Evolutionary conservation across 2,888 invertebrate species (phyloP), one percentile per base, ranked within the genome.

Genomic region (Apodemia zela): DNA sequence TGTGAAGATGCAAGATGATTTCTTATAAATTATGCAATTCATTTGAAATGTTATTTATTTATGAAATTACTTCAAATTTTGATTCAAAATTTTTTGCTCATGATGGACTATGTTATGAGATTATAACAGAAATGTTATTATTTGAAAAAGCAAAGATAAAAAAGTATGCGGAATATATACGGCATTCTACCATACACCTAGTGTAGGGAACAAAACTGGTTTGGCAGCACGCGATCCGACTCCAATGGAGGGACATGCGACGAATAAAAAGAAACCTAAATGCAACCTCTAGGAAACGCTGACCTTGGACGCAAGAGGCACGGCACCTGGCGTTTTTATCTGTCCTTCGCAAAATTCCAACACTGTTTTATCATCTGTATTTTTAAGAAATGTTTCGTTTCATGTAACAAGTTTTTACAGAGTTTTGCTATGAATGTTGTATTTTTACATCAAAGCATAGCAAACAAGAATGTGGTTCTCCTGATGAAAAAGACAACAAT

Each of bases 281-380:
- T 89, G 90, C 89, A 90, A 38, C 82, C 90, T 88, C 90, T 90
- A 91, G 89, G 90, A 90, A 90, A 86, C 79, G 83, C 86, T 89
- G 85, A 84, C 90, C 91, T 91, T 91, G 90, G 80, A 82, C 83
- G 79, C 86, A 85, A 85, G 82, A 84, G 87, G 83, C 87, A 79
- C 75, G 85, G 88, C 91, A 91, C 89, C 90, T 91, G 90, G 90
- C 82, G 89, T 90, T 89, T 87, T 91, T 89, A 83, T 87, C 76
- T 87, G 85, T 82, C 85, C 85, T 87, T 89, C 81, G 76, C 82
- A 84, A 87, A 83, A 82, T 85, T 83, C 87, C 87, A 79, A 84
- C 82, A 81, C 79, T 79, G 84, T 85, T 84, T 86, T 82, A 65
- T 81, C 80, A 84, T 84, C 82, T 45, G 17, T 58, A 21, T 54